Evolutionary conservation across 1,140 invertebrate species (phyloP).

Genomic region (Brachionus rubens): DNA sequence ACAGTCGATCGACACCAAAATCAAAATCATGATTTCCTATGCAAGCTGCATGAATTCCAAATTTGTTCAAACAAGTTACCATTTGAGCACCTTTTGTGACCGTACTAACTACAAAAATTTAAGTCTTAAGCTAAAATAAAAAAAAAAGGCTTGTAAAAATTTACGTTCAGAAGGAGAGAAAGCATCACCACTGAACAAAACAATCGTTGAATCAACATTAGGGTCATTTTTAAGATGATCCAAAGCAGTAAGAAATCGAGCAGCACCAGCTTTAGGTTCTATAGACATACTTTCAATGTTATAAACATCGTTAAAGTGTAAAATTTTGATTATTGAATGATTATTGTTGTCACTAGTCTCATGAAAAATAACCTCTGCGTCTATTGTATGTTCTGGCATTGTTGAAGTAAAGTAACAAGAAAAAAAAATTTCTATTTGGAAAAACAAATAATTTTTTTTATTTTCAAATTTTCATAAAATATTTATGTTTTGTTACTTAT

Average conservation of each 20-base stretch:
- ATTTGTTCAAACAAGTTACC: conserved; percentile 77
- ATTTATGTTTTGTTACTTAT: too few relatives aligned
- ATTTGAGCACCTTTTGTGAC: conserved; percentile 90
- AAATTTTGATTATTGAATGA: neutral
- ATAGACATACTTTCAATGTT: conserved; percentile 73
- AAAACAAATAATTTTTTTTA: too few relatives aligned
- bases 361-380: neutral
- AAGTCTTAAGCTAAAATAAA: neutral
- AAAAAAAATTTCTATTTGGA: too few relatives aligned
- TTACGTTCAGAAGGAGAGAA: conserved; percentile 83
- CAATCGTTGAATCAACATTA: conserved; percentile 69
- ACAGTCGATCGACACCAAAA: conserved; percentile 80
- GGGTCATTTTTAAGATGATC: conserved; percentile 65
- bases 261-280: conserved; percentile 74
- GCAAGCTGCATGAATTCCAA: conserved; percentile 77
- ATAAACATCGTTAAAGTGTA: conserved; percentile 87
- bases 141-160: conserved; percentile 54
- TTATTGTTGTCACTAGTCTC: neutral
- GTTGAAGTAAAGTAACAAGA: too few relatives aligned
- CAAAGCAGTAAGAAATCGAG: conserved; percentile 75
- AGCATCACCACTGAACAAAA: conserved; percentile 83
- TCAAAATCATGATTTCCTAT: conserved; percentile 92
- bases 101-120: conserved; percentile 72
- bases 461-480: too few relatives aligned
- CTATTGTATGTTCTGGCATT: conserved; percentile 13